Conservation (phyloP, 2,113 vertebrate genomes). For the Chlamydotis undulata region DNA sequence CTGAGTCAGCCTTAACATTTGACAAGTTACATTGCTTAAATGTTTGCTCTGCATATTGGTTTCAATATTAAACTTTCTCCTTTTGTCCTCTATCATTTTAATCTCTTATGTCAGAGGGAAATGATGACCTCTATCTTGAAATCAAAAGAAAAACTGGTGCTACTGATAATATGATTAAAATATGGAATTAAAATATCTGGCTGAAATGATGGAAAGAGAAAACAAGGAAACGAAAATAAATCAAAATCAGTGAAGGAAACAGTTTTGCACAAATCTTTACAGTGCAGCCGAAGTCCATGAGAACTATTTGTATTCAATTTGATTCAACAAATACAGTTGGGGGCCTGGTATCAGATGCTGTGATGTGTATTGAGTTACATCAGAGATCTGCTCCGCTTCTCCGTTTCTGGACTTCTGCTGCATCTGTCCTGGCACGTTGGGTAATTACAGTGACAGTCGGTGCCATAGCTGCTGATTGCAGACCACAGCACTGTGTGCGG, state of each 20-base stretch:
- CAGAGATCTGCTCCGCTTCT: neutral
- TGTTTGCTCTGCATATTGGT: neutral
- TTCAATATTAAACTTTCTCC: neutral
- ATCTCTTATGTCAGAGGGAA: neutral
- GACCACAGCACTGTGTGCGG: rapidly evolving
- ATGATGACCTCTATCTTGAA: neutral
- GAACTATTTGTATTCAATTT: neutral
- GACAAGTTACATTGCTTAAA: neutral
- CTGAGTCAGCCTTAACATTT: neutral
- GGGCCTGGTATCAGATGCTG: neutral
- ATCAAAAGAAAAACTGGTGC: neutral
- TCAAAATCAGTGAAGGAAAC: neutral
- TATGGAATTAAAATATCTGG: neutral
- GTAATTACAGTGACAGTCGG: rapidly evolving
- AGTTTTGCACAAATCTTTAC: neutral
- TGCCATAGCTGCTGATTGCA: neutral
- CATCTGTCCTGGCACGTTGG: rapidly evolving
- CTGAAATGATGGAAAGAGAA: neutral
- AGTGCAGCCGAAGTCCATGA: neutral
- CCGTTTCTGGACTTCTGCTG: neutral
- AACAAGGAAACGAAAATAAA: neutral
- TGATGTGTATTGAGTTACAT: neutral
- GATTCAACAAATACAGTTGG: neutral
- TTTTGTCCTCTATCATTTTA: neutral
- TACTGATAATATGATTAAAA: neutral